These are phyloP conservation scores for Drosophila merina DNA, from an alignment of 2,888 invertebrate genomes.

Conservation along the genomic window DNA sequence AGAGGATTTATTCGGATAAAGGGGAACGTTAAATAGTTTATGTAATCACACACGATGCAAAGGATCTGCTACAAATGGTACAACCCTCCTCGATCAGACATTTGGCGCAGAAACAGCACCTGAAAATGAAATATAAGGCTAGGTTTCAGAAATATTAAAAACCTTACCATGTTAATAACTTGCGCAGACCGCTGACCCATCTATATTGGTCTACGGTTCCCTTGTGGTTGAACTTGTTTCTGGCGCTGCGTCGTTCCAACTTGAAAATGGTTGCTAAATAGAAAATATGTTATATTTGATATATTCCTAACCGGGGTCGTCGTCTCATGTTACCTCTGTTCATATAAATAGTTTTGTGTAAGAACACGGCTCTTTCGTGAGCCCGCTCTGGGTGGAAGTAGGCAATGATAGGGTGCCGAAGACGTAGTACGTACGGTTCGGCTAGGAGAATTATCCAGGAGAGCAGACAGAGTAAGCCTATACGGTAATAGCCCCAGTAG, in stretches of 20 bases:
- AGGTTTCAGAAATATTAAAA: background rate
- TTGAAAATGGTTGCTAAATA: slow-evolving; percentile 87
- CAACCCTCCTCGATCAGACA: slow-evolving; percentile 23
- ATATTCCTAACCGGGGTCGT: background rate
- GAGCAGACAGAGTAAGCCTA: slow-evolving; percentile 86
- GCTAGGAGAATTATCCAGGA: slow-evolving; percentile 89
- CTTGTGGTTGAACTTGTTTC: slow-evolving; percentile 84
- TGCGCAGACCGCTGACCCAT: slow-evolving; percentile 86
- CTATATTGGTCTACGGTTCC: slow-evolving; percentile 84
- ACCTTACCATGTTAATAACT: slow-evolving; percentile 80
- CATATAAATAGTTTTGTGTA: slow-evolving; percentile 91
- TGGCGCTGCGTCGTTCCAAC: slow-evolving; percentile 89
- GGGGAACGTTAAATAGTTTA: background rate
- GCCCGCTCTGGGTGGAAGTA: slow-evolving; percentile 91
- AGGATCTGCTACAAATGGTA: slow-evolving; percentile 43
- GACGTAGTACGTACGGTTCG: slow-evolving; percentile 92
- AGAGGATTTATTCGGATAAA: slow-evolving; percentile 5
- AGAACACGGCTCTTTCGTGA: slow-evolving; percentile 89
- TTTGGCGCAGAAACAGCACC: slow-evolving; percentile 30
- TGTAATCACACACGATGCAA: slow-evolving; percentile 35
- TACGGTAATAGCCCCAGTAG: slow-evolving; percentile 87
- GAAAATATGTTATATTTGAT: background rate
- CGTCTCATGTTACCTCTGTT: slow-evolving; percentile 84
- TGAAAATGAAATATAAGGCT: background rate
- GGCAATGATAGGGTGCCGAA: slow-evolving; percentile 91